phyloP scores from a whole-genome alignment of 1,140 invertebrate species.

The Drosophila obscura region DNA sequence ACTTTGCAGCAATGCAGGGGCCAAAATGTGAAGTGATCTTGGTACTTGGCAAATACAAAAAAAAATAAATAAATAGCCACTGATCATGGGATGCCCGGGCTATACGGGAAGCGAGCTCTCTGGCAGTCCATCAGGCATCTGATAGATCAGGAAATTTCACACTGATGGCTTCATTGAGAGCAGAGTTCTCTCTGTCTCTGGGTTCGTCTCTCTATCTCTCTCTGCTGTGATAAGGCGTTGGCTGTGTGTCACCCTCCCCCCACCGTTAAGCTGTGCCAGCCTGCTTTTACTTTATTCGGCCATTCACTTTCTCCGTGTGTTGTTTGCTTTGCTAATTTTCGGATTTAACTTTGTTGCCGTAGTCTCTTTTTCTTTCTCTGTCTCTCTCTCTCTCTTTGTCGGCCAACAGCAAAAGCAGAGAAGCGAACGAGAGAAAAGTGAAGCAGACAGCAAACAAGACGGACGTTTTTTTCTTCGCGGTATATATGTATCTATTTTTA shows the following conservation, averaged over 20 bases:
- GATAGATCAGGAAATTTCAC: no score
- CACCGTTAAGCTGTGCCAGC: slow-evolving; percentile 13
- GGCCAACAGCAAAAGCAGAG: slow-evolving; percentile 1
- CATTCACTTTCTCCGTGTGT: slow-evolving; percentile 76
- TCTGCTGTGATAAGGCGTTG: slow-evolving; percentile 53
- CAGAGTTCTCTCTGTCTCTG: no score
- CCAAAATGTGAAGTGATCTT: slow-evolving; percentile 26
- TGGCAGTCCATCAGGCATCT: no score
- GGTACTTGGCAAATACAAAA: slow-evolving; percentile 6
- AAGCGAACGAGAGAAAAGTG: slow-evolving; percentile 41
- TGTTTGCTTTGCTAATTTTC: slow-evolving; percentile 79
- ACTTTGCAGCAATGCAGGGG: neutral
- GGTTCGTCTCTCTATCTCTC: no score
- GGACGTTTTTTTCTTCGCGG: no score
- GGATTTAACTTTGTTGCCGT: slow-evolving; percentile 42
- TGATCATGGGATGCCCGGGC: no score
- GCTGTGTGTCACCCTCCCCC: slow-evolving; percentile 59
- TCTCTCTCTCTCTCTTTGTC: slow-evolving; percentile 9
- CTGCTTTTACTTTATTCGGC: slow-evolving; percentile 74
- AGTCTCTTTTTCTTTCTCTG: neutral
- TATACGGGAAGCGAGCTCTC: no score
- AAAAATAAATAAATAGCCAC: neutral
- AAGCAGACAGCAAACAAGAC: slow-evolving; percentile 54
- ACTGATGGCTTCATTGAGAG: no score
- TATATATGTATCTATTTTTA: no score